These are phyloP conservation scores for Andricus curvator DNA, from an alignment of 2,888 invertebrate species.

Conservation along the genomic window DNA sequence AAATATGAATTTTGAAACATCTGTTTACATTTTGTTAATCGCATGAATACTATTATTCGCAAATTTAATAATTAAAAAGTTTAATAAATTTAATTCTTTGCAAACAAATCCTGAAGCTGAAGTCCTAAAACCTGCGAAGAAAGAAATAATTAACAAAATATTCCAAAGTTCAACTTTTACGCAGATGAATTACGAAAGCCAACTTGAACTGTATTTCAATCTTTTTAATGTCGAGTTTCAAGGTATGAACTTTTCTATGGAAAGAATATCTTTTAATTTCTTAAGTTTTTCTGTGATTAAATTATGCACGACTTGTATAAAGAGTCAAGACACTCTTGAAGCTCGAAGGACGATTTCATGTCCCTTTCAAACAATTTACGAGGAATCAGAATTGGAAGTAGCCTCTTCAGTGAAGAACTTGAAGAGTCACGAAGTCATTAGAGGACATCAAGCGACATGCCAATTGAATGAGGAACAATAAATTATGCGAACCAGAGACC, in stretches of 20 bases:
- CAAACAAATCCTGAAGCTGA: too few relatives aligned
- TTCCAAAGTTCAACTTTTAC: too few relatives aligned
- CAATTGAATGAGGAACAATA: slow-evolving; percentile 31
- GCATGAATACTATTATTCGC: too few relatives aligned
- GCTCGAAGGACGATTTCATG: slow-evolving; percentile 14
- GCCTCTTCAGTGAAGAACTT: slow-evolving; percentile 19
- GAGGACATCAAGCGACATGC: slow-evolving; percentile 35
- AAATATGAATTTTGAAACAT: too few relatives aligned
- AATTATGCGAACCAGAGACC: slow-evolving; percentile 21
- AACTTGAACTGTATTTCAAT: too few relatives aligned
- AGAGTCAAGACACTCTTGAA: background rate
- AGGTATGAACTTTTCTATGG: background rate
- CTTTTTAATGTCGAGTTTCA: too few relatives aligned
- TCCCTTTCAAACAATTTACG: slow-evolving; percentile 27
- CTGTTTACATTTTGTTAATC: too few relatives aligned
- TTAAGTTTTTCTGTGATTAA: background rate
- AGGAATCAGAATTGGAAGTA: slow-evolving; percentile 22
- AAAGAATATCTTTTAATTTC: background rate
- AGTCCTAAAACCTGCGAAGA: too few relatives aligned
- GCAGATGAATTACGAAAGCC: too few relatives aligned
- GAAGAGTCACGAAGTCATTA: slow-evolving; percentile 34
- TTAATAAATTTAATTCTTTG: too few relatives aligned
- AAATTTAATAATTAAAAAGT: too few relatives aligned
- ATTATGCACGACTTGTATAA: slow-evolving; percentile 1
- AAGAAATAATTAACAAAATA: too few relatives aligned